phyloP scores from a whole-genome alignment of 2,888 invertebrate species.

The Prosapia bicincta region DNA sequence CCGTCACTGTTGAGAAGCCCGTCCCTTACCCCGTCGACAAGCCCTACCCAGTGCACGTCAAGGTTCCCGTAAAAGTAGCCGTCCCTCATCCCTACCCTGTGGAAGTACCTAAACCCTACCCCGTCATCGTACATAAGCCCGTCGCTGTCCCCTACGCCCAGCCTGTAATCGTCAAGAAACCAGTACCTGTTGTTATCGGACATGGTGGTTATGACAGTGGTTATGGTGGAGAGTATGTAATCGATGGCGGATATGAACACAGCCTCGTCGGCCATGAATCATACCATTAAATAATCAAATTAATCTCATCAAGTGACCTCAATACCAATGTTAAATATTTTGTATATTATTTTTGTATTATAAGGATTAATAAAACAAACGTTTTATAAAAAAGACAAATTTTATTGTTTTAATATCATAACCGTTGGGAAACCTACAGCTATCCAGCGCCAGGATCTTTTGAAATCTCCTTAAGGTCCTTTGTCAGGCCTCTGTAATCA shows the following conservation, averaged over 20 bases:
- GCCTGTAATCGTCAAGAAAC: background rate
- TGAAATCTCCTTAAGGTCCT: no score
- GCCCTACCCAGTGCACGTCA: slow-evolving; percentile 47
- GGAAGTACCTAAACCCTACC: slow-evolving; percentile 8
- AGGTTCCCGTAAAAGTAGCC: slow-evolving; percentile 31
- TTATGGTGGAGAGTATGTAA: background rate
- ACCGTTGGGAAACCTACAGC: no score
- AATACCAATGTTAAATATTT: background rate
- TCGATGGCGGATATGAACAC: background rate
- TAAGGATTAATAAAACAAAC: background rate
- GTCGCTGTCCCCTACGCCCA: background rate
- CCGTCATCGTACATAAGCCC: background rate
- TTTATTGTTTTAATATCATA: no score
- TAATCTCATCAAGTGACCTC: background rate
- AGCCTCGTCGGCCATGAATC: background rate
- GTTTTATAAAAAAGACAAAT: background rate
- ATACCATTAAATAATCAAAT: background rate
- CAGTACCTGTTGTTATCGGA: background rate
- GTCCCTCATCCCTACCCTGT: slow-evolving; percentile 2
- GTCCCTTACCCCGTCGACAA: slow-evolving; percentile 51
- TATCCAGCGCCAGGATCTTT: no score
- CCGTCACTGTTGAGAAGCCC: slow-evolving; percentile 47
- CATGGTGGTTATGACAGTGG: background rate
- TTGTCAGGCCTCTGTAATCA: no score
- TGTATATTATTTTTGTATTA: background rate